These are phyloP conservation scores for Scarus forsteni DNA, from an alignment of 2,797 vertebrate species.

Conservation along the genomic window DNA sequence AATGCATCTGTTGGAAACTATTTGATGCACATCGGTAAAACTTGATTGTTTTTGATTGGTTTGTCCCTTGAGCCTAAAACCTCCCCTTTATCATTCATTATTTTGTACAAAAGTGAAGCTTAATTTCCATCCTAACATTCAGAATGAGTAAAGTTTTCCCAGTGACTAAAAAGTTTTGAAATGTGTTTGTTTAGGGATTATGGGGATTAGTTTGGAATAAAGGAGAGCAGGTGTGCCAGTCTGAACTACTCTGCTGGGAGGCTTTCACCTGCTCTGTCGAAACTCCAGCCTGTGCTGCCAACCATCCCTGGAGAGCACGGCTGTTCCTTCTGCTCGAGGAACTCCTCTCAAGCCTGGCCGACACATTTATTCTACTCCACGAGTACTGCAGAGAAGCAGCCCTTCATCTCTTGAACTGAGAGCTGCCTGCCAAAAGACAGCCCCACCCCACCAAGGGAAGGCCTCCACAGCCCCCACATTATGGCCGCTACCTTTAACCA, in stretches of 20 bases:
- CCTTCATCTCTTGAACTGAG: conserved; percentile 53
- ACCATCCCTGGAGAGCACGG: conserved; percentile 39
- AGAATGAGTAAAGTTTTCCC: conserved; percentile 26
- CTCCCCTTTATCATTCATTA: not conserved
- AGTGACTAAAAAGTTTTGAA: conserved; percentile 30
- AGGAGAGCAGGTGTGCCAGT: conserved; percentile 53
- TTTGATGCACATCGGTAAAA: not conserved
- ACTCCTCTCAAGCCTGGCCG: conserved; percentile 55
- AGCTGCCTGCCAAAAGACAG: conserved; percentile 51
- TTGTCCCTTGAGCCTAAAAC: not conserved
- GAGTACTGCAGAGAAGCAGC: conserved; percentile 33
- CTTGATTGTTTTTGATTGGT: conserved; percentile 14
- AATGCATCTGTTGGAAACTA: conserved; percentile 13
- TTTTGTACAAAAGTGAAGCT: not conserved
- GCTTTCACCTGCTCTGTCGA: conserved; percentile 58
- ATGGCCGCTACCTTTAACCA: conserved; percentile 55
- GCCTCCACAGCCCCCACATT: conserved; percentile 30
- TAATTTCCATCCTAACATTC: conserved; percentile 2
- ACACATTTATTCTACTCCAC: conserved; percentile 61
- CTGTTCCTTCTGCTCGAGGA: conserved; percentile 65
- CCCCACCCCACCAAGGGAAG: conserved; percentile 21
- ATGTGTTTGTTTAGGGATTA: conserved; percentile 44
- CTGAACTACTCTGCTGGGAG: conserved; percentile 46
- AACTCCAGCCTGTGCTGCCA: conserved; percentile 44
- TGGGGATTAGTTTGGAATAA: conserved; percentile 37